Conservation (phyloP, 2,888 invertebrate species). For the Cerastis leucographa region DNA sequence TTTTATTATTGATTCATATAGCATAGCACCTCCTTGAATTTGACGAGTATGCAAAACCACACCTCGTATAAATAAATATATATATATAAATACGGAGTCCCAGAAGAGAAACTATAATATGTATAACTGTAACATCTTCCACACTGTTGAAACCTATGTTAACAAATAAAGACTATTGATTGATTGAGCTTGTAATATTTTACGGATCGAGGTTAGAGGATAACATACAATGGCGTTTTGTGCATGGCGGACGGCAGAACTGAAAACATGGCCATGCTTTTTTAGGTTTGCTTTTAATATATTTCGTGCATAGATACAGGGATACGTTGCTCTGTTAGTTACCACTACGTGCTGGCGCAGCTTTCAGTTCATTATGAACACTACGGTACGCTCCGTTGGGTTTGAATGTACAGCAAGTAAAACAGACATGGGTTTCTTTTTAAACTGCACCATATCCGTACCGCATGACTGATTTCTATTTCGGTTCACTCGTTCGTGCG, state of each 20-base stretch:
- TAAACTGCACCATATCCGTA: background rate
- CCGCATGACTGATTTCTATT: too few relatives aligned
- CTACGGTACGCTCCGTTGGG: background rate
- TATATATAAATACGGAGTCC: too few relatives aligned
- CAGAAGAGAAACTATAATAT: too few relatives aligned
- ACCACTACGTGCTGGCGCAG: background rate
- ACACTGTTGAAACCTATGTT: too few relatives aligned
- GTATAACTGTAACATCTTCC: too few relatives aligned
- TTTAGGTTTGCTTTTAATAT: slow-evolving; percentile 24
- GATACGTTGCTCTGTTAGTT: background rate
- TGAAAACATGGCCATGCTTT: background rate
- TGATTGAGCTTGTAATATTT: background rate
- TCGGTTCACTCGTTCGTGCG: too few relatives aligned
- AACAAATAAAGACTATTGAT: too few relatives aligned
- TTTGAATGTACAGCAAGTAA: background rate
- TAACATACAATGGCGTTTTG: background rate
- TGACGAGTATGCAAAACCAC: too few relatives aligned
- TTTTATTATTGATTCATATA: too few relatives aligned
- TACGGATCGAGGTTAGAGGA: background rate
- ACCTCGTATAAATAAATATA: too few relatives aligned
- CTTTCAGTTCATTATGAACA: background rate
- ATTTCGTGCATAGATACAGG: background rate
- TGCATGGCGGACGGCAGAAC: background rate
- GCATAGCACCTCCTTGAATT: too few relatives aligned
- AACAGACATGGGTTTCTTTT: background rate